Base-by-base conservation (phyloP, 2,113 vertebrate genomes). In the Cynocephalus volans region DNA sequence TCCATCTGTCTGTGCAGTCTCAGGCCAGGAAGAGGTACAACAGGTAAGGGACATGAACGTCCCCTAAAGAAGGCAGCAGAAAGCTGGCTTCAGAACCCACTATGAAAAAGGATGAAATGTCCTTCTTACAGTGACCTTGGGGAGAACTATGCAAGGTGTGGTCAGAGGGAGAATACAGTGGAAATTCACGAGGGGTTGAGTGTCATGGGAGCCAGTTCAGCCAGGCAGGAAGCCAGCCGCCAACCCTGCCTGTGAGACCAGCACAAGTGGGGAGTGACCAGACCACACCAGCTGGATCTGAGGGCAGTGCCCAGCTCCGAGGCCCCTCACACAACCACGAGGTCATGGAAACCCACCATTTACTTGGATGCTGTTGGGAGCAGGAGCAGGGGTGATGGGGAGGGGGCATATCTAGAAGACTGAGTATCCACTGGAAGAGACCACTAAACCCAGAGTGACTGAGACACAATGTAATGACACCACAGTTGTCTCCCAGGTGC, bases 251-350 rank as follows among this genome's bases (percentile, higher is more conserved):
- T 41, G 72, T 41, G 28, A 52, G 81, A 50, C 11, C 18, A 70
- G 65, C 56, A 45, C 5, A 36, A n/a, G 52, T 58, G 15, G 36
- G n/a, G 8, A 54, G 72, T 72, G 21, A 41, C 33, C 18, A 70
- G 69, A 23, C 1, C n/a, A n/a, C n/a, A 65, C 26, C 28, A 58
- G 31, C 41, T 17, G 33, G 5, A 1, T 56, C 81, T 28, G 41
- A 77, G 67, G 67, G 67, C 15, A 62, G 7, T 4, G 33, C 36
- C 48, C 12, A 23, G 52, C 70, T 89, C 54, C 1, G 17, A 80
- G n/a, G 3, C 13, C 36, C 23, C 13, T 54, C 24, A 17, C 0
- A 3, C 10, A 9, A 18, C 36, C 18, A 2, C 19, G n/a, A 72
- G 28, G 23, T 8, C 24, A 21, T 60, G 64, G 80, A 65, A 67